These are phyloP conservation scores for Aphidius ervi DNA, from an alignment of 1,140 invertebrate genomes.

Conservation along the genomic window DNA sequence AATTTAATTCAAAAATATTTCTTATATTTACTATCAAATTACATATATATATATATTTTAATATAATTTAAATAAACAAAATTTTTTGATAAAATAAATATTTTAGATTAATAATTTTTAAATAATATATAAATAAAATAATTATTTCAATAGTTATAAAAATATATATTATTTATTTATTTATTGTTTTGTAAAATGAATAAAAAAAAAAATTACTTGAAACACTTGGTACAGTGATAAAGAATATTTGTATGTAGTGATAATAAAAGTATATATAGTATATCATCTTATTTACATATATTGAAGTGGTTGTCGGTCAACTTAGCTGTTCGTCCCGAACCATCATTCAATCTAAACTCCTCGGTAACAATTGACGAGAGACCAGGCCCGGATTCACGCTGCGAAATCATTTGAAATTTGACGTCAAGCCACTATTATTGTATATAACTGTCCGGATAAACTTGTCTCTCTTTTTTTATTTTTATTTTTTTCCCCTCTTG, in stretches of 20 bases:
- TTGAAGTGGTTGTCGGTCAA: constrained; percentile 46
- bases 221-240: not conserved
- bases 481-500: too few relatives aligned
- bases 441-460: constrained; percentile 37
- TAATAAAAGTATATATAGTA: not conserved
- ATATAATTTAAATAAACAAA: too few relatives aligned
- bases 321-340: constrained; percentile 35
- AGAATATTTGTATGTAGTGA: not conserved
- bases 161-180: not conserved
- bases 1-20: too few relatives aligned
- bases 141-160: too few relatives aligned
- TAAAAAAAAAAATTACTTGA: too few relatives aligned
- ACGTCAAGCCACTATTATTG: constrained; percentile 46
- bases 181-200: not conserved
- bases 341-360: constrained; percentile 43
- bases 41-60: too few relatives aligned
- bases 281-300: constrained; percentile 41
- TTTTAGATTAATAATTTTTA: too few relatives aligned
- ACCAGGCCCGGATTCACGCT: constrained; percentile 43
- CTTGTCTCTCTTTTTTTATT: not conserved
- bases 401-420: constrained; percentile 48
- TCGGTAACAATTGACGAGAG: constrained; percentile 35
- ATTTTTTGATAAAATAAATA: too few relatives aligned
- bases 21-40: too few relatives aligned
- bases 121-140: too few relatives aligned